Conservation (phyloP, 1,140 invertebrate genomes). For the Drosophila obscura region DNA sequence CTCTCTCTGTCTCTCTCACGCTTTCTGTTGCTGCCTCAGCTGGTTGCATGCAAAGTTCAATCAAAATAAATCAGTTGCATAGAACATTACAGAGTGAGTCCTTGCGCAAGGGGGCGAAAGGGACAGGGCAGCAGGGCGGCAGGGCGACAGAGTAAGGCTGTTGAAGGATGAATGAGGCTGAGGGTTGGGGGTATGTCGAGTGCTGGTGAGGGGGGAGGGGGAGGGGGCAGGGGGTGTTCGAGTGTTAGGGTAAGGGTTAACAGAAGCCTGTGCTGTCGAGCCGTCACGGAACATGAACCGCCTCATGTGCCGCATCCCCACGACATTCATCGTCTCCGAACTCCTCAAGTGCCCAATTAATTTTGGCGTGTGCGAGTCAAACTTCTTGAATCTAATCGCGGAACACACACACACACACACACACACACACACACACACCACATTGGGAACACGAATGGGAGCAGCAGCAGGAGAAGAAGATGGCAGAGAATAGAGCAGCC, state of each 20-base stretch:
- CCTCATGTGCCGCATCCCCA: no score
- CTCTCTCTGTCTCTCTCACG: neutral
- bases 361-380: constrained; percentile 62
- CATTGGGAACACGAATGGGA: constrained; percentile 3
- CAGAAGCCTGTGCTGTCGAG: constrained; percentile 44
- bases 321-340: constrained; percentile 30
- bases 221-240: no score
- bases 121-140: no score
- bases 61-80: constrained; percentile 80
- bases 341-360: constrained; percentile 63
- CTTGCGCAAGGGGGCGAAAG: neutral
- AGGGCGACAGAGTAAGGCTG: neutral
- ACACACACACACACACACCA: constrained; percentile 20
- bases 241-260: constrained; percentile 44
- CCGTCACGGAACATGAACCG: constrained; percentile 42
- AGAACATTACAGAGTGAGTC: constrained; percentile 52
- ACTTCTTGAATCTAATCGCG: constrained; percentile 59
- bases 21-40: constrained; percentile 32
- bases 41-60: constrained; percentile 78
- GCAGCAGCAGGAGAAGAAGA: neutral
- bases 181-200: neutral
- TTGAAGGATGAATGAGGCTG: neutral
- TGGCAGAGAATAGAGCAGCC: no score
- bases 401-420: neutral
- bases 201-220: neutral